Evolutionary conservation across 2,797 vertebrate genomes (phyloP).

Genomic region (Argyrosomus regius): DNA sequence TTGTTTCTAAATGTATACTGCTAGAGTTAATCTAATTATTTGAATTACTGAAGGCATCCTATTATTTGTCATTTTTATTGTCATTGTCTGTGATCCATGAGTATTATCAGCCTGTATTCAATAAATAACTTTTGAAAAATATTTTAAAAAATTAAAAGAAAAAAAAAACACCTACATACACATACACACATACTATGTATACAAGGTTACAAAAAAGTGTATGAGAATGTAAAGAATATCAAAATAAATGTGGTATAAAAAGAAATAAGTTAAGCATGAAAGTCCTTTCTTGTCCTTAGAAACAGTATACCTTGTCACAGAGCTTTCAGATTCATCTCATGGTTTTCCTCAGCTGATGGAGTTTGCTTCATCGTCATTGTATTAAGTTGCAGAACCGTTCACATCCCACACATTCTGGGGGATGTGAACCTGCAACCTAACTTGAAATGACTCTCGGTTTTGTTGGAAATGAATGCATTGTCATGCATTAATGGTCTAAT

Average conservation of each 20-base stretch:
- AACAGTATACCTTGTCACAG: too few relatives aligned
- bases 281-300: neutral
- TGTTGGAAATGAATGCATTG: neutral
- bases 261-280: neutral
- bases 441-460: neutral
- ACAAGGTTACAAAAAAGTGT: neutral
- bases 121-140: too few relatives aligned
- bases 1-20: too few relatives aligned
- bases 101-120: too few relatives aligned
- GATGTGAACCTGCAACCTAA: neutral
- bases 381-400: neutral
- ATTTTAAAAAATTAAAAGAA: too few relatives aligned
- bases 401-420: neutral
- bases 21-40: too few relatives aligned
- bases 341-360: neutral
- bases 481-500: constrained; percentile 1
- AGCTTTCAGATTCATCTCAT: too few relatives aligned
- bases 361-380: neutral
- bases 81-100: too few relatives aligned
- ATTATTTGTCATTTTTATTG: too few relatives aligned
- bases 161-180: too few relatives aligned
- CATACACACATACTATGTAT: neutral
- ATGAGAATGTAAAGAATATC: neutral
- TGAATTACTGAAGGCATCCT: too few relatives aligned
- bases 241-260: neutral